Conservation (phyloP, 2,888 invertebrate genomes). For the Glomeris marginata region DNA sequence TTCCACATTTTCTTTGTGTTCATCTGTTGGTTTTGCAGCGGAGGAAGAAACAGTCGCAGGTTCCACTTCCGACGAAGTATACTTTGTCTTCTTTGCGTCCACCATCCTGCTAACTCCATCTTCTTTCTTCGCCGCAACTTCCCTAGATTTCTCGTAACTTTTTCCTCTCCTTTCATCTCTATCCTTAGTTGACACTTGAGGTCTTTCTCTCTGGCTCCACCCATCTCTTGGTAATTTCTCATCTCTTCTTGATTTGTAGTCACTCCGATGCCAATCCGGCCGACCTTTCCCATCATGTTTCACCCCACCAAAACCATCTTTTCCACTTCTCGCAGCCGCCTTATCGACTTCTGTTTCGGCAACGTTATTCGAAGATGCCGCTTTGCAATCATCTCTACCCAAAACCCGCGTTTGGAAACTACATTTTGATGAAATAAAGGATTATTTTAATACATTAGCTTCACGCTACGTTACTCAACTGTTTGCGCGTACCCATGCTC, state of each 20-base stretch:
- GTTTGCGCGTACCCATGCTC: conserved; percentile 6
- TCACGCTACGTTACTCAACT: too few relatives aligned
- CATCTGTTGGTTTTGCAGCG: neutral
- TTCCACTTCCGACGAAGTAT: neutral
- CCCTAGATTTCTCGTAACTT: conserved; percentile 9
- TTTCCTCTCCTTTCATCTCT: conserved; percentile 5
- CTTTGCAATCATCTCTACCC: neutral
- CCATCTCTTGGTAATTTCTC: too few relatives aligned
- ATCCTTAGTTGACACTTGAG: neutral
- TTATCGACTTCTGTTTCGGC: too few relatives aligned
- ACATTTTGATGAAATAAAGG: neutral
- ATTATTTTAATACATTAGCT: too few relatives aligned
- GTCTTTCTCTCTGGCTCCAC: too few relatives aligned
- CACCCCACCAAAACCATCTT: neutral
- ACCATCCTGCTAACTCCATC: neutral
- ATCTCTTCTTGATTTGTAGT: neutral
- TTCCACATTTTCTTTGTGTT: neutral
- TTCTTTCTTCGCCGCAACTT: neutral
- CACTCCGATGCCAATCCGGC: neutral
- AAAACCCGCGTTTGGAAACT: neutral
- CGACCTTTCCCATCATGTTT: neutral
- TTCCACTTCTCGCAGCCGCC: neutral
- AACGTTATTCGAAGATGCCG: too few relatives aligned
- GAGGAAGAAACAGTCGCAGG: neutral
- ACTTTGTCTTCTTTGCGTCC: neutral